Base-by-base conservation (phyloP, 2,797 vertebrate genomes). In the Lepus townsendii region DNA sequence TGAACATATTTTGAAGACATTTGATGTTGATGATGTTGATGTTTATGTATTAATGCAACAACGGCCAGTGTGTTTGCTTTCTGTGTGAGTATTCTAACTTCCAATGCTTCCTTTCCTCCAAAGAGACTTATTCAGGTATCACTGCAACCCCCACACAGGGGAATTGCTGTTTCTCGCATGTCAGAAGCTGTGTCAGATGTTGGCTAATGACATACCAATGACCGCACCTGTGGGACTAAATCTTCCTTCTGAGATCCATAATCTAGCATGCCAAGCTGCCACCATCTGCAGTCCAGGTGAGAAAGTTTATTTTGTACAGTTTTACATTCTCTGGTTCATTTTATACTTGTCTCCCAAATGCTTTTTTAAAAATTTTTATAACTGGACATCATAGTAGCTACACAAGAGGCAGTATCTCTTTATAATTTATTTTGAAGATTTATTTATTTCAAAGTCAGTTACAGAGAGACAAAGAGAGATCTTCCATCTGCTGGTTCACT, bases 221-320 rank as follows among this genome's bases (percentile, higher is more conserved):
- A 97, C 99, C 76, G 95, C 98, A 32, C 99, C 99, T 5, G 94
- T 97, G 12, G 99, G 98, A 50, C 96, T 98, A 27, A 98, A 99
- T 79, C 98, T 99, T 5, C 99, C 99, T 32, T 98, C 98, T 1
- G 98, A 99, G 90, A 99, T 99, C 93, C 98, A 99, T 26, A 91
- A 98, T 66, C 97, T 99, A 89, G 99, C 99, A 7, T 99, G 99
- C 97, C 99, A 99, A 82, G 99, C 99, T 78, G 98, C 98, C 95
- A 99, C 99, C 3, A 94, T 99, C 85, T 99, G 99, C 96, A 98
- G 99, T 80, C 97, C 99, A 92, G 99, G 99, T 99, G 98, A 98
- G 88, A 60, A 63, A 76, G 80, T 22, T 50, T 50, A 20, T 27
- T 57, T 57, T 17, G 19, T 6, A 47, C 24, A 27, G 16, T 83